Base-by-base conservation (phyloP, 2,797 vertebrate genomes). In the Sebastes kiyomatsui region DNA sequence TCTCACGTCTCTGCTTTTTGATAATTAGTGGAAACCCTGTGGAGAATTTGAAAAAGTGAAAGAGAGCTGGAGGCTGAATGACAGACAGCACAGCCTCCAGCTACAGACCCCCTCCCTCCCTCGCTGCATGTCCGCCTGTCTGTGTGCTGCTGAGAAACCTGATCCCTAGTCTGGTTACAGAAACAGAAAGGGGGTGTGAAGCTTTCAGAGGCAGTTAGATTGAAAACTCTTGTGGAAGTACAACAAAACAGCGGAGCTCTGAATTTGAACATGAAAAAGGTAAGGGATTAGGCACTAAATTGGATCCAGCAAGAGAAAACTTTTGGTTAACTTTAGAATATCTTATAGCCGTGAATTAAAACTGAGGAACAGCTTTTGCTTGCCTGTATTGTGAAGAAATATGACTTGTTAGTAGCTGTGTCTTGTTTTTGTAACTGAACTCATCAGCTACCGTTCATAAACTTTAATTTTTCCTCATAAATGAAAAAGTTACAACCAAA, bases 101-200 rank as follows among this genome's bases (percentile, higher is more conserved):
- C 87, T 75, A 80, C 72, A 90, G 59, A 69, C 82, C 67, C 67
- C 83, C 89, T 49, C 83, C 71, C 25, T 72, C 25, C 71, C 28
- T 72, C 23, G 59, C 78, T 58, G 46, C 46, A 49, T 20, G 81
- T 56, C 76, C 80, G 84, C 28, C 82, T 68, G 80, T 62, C 80
- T 89, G 72, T 52, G 78, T 27, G 85, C 87, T 74, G 84, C 87
- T 75, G 91, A 93, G 95, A 95, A 96, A 96, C 85, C 75, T 30
- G 95, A 96, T 90, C 92, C 90, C 3, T 69, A 52, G 81, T 88
- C 92, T 82, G 78, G 77, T 88, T 90, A 52, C 79, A 92, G 88
- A 93, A 91, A 81, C 79, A 92, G 88, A 94, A 92, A 81, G 91
- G 92, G 93, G 93, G 94, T 94, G 94, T 93, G 93, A 88, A 91